Evolutionary conservation across 2,797 vertebrate species (phyloP), one percentile per base, ranked within the genome.

Genomic region (Gymnothorax reevesii): DNA sequence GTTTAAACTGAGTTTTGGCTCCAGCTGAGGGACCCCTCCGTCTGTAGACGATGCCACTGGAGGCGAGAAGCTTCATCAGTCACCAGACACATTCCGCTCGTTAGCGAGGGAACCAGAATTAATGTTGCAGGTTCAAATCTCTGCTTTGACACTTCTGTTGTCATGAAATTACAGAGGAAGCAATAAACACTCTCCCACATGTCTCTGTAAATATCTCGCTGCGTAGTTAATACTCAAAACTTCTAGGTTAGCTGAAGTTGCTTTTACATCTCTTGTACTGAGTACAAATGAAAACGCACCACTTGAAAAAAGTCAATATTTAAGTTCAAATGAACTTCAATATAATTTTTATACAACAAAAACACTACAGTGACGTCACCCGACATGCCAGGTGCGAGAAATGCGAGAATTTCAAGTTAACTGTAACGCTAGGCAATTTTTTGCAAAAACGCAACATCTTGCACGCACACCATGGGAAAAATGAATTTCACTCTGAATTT

Each of bases 21-120:
- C 91, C 90, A 85, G 90, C 93, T 89, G 92, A 89, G 88, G 90
- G 89, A 89, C 92, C 88, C 88, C 83, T 88, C 90, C 88, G 87
- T 90, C 86, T 83, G 90, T 89, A 89, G 89, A 86, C 92, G 87
- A 10, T 5, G 6, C 71, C 33, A 1, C 13, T 17, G 71, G 33
- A 75, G 15, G 71, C 4, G 71, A 1, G 3, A 49, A 15, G 12
- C 33, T 75, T 13, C 42, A 0, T 42, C 71, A 15, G 69, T 13
- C 27, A 73, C 9, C 33, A 17, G 27, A 3, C 71, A 75, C 27
- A 7, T 12, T 42, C 33, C 4, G 33, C 12, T 75, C 49, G 10
- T 7, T 75, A 33, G 20, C 27, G 13, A 75, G 71, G 27, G 17
- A 15, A 42, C 10, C 7, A 8, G 25, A 33, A 4, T 33, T 73